Evolutionary conservation across 2,797 vertebrate genomes (phyloP), one percentile per base, ranked within the genome.

Genomic region (Euthynnus affinis): DNA sequence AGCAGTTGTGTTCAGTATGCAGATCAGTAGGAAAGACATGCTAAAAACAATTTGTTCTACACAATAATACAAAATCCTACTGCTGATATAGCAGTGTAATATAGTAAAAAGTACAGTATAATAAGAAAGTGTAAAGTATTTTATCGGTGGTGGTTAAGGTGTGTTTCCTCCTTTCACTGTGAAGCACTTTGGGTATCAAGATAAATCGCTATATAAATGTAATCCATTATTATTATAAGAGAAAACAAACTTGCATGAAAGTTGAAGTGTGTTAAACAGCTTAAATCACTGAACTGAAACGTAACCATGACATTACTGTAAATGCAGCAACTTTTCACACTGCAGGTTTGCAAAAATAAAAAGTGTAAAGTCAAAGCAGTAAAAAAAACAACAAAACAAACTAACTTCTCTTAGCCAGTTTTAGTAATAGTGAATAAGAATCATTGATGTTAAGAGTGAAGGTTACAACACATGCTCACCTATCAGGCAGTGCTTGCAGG

Each of bases 401-500:
- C n/a, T n/a, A n/a, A 51, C 2, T 25, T 20, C 13, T 22, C 23
- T 25, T 2, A 5, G 61, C 53, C 12, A 37, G 15, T 62, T 60
- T 58, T 34, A 74, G 9, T 8, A 15, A 22, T 25, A 58, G 1
- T 15, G 29, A 13, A 46, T 1, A 22, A 7, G 1, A 60, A 15
- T 6, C 1, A 46, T 6, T 51, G 0, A 6, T 61, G 15, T 40
- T 5, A 22, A 64, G 42, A 25, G 27, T 5, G 22, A 74, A 22
- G 34, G n/a, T 32, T 4, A 14, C 3, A 64, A 4, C 59, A 22
- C 4, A 5, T 22, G 88, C 96, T 91, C 83, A 99, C 98, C 98
- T 99, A 91, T 99, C 98, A 61, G 98, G 98, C 77, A 99, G 91
- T 0, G 98, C 98, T 94, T 99, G 98, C 68, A 99, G 91, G 80